phyloP scores from a whole-genome alignment of 2,797 vertebrate species.

The Poeciliopsis gracilis region DNA sequence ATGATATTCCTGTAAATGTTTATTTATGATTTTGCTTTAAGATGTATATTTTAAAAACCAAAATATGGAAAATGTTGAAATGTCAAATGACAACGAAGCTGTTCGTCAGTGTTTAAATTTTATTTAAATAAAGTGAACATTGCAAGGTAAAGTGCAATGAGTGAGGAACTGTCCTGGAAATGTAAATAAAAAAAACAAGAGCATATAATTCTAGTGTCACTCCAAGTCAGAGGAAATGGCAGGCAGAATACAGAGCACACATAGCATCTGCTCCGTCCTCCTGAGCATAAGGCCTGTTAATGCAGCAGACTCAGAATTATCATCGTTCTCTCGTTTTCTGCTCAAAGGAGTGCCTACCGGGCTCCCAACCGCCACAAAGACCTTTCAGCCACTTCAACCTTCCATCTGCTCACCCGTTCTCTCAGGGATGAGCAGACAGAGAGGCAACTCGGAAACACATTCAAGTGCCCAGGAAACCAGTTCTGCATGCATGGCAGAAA shows the following conservation, averaged over 20 bases:
- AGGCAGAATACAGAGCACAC: slow-evolving; percentile 47
- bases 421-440: slow-evolving; percentile 33
- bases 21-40: neutral
- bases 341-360: slow-evolving; percentile 28
- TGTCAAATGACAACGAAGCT: neutral
- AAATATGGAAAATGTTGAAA: neutral
- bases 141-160: neutral
- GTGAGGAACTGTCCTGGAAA: neutral
- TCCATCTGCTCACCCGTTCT: slow-evolving; percentile 69
- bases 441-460: slow-evolving; percentile 25
- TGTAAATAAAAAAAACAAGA: neutral
- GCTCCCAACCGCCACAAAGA: slow-evolving; percentile 35
- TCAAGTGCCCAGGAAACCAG: slow-evolving; percentile 31
- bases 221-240: slow-evolving; percentile 31
- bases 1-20: neutral
- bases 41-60: neutral
- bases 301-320: slow-evolving; percentile 48
- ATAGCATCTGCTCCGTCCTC: slow-evolving; percentile 50
- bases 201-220: slow-evolving; percentile 17
- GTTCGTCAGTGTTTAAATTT: neutral
- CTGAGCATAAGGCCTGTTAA: slow-evolving; percentile 59
- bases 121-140: neutral
- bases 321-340: slow-evolving; percentile 41
- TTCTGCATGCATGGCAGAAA: slow-evolving; percentile 9
- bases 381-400: slow-evolving; percentile 47